These are phyloP conservation scores for Pollenia labialis DNA, from an alignment of 2,888 invertebrate species.

Conservation along the genomic window DNA sequence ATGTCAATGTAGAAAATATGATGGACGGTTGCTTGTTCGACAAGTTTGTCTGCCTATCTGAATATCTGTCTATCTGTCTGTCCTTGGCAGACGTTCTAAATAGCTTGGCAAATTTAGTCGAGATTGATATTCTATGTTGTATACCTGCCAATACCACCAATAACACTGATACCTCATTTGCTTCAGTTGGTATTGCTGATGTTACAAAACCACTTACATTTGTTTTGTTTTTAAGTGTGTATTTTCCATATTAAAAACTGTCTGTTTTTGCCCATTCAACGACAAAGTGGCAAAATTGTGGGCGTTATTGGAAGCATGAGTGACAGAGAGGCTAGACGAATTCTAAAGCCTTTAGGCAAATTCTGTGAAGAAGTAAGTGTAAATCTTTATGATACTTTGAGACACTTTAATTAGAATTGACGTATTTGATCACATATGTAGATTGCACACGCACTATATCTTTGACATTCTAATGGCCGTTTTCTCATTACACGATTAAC, in stretches of 20 bases:
- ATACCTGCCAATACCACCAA: neutral
- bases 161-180: neutral
- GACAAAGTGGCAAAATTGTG: neutral
- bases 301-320: neutral
- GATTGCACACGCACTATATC: neutral
- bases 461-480: no score
- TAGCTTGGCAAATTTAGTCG: neutral
- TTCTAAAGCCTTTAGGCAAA: slow-evolving; percentile 19
- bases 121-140: neutral
- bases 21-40: slow-evolving; percentile 23
- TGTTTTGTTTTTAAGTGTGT: neutral
- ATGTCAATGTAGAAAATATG: slow-evolving; percentile 50
- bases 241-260: slow-evolving; percentile 24
- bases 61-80: neutral
- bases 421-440: slow-evolving; percentile 64
- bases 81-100: slow-evolving; percentile 9
- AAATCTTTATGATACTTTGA: slow-evolving; percentile 20
- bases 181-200: slow-evolving; percentile 2
- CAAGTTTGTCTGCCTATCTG: neutral
- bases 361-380: slow-evolving; percentile 4
- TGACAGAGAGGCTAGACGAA: neutral
- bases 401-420: slow-evolving; percentile 72
- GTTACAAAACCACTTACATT: slow-evolving; percentile 31
- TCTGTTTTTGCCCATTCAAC: neutral
- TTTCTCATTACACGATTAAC: no score